These are phyloP conservation scores for Manduca sexta DNA, from an alignment of 1,140 invertebrate genomes.

Conservation along the genomic window DNA sequence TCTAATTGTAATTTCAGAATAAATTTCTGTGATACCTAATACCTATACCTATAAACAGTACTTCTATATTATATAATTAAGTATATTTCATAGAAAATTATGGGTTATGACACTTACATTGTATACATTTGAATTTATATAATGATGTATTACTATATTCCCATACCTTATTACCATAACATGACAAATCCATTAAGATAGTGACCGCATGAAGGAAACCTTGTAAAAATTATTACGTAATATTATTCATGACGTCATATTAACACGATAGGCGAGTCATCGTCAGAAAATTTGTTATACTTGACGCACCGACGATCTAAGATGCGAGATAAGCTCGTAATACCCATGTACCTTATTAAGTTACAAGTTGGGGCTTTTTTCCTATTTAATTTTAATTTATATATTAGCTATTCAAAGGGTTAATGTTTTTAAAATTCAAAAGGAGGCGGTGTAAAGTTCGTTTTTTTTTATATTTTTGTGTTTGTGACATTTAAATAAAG, in stretches of 20 bases:
- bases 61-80: no score
- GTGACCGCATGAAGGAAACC: not conserved
- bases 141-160: conserved; percentile 56
- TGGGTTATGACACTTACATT: conserved; percentile 43
- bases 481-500: no score
- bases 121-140: conserved; percentile 43
- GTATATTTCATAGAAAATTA: no score
- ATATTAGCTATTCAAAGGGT: no score
- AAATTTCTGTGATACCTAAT: no score
- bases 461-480: no score
- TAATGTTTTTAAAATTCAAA: no score
- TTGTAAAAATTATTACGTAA: conserved; percentile 4
- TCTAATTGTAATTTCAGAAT: no score
- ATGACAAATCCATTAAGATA: conserved; percentile 67
- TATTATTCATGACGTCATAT: conserved; percentile 24
- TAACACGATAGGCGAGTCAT: conserved; percentile 37
- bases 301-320: conserved; percentile 28
- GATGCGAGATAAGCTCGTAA: conserved; percentile 27
- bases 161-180: conserved; percentile 60
- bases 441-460: no score
- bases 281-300: conserved; percentile 37
- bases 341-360: conserved; percentile 24
- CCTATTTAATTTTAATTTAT: not conserved
- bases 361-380: conserved; percentile 11
- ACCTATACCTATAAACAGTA: no score